These are phyloP conservation scores for Perca fluviatilis DNA, from an alignment of 2,113 vertebrate genomes.

Conservation along the genomic window DNA sequence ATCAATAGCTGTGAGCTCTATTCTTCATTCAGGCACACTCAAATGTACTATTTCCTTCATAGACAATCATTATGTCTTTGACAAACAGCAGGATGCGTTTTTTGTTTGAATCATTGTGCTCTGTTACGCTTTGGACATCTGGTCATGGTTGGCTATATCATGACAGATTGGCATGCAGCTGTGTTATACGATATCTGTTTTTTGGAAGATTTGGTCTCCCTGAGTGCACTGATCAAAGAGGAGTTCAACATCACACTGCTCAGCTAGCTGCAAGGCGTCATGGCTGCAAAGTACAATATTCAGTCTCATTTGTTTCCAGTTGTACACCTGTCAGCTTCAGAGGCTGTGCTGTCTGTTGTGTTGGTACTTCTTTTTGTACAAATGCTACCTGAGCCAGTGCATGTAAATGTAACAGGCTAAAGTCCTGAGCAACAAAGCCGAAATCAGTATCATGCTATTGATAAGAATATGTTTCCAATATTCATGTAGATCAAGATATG, in stretches of 20 bases:
- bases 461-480: neutral
- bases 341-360: neutral
- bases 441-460: conserved; percentile 20
- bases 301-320: conserved; percentile 14
- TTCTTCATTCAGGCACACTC: conserved; percentile 26
- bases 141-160: neutral
- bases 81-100: neutral
- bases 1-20: conserved; percentile 55
- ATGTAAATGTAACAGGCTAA: neutral
- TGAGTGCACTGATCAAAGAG: neutral
- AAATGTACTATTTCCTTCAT: neutral
- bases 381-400: neutral
- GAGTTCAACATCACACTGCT: neutral
- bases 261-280: neutral
- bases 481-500: neutral
- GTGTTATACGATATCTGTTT: neutral
- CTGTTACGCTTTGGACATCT: neutral
- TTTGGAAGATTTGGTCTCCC: neutral
- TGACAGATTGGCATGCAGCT: neutral
- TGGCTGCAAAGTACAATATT: conserved; percentile 11
- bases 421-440: neutral
- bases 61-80: neutral
- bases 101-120: neutral
- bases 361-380: neutral
- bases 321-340: conserved; percentile 5